Conservation (phyloP, 2,797 vertebrate genomes). For the Neoniphon sammara region DNA sequence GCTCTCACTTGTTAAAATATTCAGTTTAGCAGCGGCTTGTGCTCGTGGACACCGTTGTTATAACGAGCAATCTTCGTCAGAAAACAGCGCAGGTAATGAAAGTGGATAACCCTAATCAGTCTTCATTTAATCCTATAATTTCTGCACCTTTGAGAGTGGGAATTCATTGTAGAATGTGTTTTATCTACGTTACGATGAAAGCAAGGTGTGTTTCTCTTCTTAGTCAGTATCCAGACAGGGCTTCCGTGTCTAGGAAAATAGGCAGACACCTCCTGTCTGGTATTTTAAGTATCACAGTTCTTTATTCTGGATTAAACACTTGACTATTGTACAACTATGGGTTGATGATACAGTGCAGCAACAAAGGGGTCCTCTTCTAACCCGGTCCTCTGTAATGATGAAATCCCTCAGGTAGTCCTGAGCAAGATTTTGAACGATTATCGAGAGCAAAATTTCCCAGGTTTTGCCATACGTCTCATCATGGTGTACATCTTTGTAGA, state of each 20-base stretch:
- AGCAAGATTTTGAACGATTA: background rate
- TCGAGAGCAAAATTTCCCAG: background rate
- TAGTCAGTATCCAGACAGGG: background rate
- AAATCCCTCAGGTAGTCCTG: background rate
- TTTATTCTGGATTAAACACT: constrained; percentile 3
- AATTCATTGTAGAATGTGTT: background rate
- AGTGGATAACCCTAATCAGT: background rate
- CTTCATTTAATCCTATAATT: background rate
- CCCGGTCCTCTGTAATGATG: background rate
- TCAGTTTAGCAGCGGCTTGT: too few species aligned
- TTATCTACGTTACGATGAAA: background rate
- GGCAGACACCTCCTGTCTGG: background rate
- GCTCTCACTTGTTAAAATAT: too few species aligned
- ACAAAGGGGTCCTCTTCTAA: background rate
- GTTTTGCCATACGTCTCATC: constrained; percentile 7
- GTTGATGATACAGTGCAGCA: background rate
- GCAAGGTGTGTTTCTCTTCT: background rate
- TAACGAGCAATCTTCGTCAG: too few species aligned
- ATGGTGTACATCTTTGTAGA: constrained; percentile 35
- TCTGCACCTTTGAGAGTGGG: background rate
- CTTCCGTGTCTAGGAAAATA: background rate
- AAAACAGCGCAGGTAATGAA: too few species aligned
- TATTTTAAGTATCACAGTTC: background rate
- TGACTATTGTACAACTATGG: background rate
- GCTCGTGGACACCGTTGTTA: too few species aligned